Conservation (phyloP, 2,113 vertebrate genomes). For the Eira barbara region DNA sequence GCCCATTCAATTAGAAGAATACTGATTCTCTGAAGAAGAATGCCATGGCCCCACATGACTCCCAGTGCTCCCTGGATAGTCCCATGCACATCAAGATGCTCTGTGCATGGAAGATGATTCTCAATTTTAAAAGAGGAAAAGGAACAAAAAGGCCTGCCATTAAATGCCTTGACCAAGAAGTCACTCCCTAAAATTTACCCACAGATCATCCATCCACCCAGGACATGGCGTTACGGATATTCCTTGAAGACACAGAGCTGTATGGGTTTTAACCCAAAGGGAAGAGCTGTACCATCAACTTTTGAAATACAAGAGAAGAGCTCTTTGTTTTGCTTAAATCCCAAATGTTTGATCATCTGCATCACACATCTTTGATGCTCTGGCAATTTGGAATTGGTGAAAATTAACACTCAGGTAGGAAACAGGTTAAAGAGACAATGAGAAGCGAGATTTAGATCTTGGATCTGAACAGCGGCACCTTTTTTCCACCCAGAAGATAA, state of each 20-base stretch:
- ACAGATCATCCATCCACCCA: not conserved
- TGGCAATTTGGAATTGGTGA: constrained; percentile 5
- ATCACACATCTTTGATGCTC: constrained; percentile 1
- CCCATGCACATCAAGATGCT: not conserved
- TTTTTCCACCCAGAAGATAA: not conserved
- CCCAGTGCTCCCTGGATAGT: not conserved
- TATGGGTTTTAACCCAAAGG: not conserved
- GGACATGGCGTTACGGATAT: not conserved
- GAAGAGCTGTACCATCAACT: not conserved
- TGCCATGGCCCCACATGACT: not conserved
- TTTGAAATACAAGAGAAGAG: not conserved
- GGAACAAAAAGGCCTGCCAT: not conserved
- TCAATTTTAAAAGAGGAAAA: not conserved
- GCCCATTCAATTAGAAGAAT: not conserved
- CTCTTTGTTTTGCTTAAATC: constrained; percentile 30
- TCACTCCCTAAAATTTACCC: not conserved
- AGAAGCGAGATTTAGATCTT: not conserved
- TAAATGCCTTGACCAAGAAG: not conserved
- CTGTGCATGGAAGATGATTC: not conserved
- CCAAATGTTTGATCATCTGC: constrained; percentile 45
- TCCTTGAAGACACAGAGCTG: constrained; percentile 20
- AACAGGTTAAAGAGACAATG: not conserved
- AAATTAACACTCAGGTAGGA: constrained; percentile 53
- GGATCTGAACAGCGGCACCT: not conserved
- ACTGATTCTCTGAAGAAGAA: not conserved